Percentiles rank a stretch among this genome's conserved stretches.
phyloP scores from a whole-genome alignment of 2,113 vertebrate species.

The Charadrius vociferus region DNA sequence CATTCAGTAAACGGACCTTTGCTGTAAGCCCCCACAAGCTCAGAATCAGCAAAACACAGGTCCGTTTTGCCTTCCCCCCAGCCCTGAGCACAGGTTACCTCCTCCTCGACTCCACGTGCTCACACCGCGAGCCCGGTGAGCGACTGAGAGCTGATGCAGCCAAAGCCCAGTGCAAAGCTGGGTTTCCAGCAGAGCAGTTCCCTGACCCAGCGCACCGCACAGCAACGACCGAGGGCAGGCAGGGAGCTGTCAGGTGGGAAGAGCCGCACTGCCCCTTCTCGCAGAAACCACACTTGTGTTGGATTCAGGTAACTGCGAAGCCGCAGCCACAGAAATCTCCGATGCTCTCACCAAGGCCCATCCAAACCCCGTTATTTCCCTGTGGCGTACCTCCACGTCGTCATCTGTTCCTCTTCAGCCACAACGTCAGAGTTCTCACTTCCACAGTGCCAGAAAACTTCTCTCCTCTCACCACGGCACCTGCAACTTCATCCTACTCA shows the following conservation, averaged over 20 bases:
- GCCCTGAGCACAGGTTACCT: accelerated
- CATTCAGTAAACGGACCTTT: accelerated
- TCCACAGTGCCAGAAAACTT: not conserved
- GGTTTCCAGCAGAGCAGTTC: not conserved
- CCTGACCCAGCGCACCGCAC: not conserved
- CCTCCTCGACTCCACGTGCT: accelerated
- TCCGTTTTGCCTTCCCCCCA: not conserved
- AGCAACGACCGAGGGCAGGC: not conserved
- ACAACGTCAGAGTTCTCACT: not conserved
- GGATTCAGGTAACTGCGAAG: not conserved
- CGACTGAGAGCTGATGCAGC: not conserved
- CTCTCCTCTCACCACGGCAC: not conserved
- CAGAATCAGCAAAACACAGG: not conserved
- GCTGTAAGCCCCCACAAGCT: not conserved
- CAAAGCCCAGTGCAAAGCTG: accelerated
- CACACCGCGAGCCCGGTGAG: accelerated
- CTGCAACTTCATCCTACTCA: not conserved
- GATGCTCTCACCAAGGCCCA: not conserved
- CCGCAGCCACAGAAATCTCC: not conserved
- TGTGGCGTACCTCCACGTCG: accelerated
- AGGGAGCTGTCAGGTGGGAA: not conserved
- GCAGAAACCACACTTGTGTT: not conserved
- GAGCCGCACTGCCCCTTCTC: not conserved
- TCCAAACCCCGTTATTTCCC: not conserved
- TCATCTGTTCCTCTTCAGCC: not conserved